Evolutionary conservation across 1,140 invertebrate species (phyloP), one percentile per base, ranked within the genome.

Genomic region (Drosophila jambulina): DNA sequence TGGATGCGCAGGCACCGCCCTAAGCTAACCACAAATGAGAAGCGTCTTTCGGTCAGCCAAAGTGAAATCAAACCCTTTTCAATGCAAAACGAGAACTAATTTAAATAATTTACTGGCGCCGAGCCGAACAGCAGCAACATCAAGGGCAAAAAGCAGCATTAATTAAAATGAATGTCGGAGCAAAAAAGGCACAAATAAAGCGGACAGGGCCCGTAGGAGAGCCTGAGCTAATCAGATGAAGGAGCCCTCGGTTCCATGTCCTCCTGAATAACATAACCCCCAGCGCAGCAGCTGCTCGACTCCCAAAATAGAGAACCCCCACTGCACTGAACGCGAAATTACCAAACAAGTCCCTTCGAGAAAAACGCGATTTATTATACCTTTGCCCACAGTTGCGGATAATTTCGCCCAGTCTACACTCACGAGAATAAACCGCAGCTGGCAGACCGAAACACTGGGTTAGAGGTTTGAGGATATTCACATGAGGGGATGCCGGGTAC

Each of bases 51-150:
- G 82, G 82, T 78, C 76, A 85, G 77, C 68, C 64, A 45, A 58
- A 69, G 63, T 53, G 42, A 61, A 75, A 86, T 68, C 74, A 80
- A 75, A 79, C 78, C 82, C 75, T 78, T 78, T 65, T 85, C 78
- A 81, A 65, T 76, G 65, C 75, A 70, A 70, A 70, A 60, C 43
- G n/a, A 64, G 46, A 87, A 65, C 79, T 82, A 87, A 87, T 87
- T 87, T 82, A 54, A 76, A 80, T 82, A 82, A 79, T 82, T 76
- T 86, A 81, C 80, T 59, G 78, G 51, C 19, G 45, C 54, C 19
- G 17, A 54, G 49, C 12, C 54, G 38, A 36, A 6, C 27, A 32
- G 13, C 32, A 46, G 34, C 36, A 51, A 36, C 43, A 59, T 58
- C 17, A 43, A 57, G 40, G 64, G 57, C 63, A 68, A 29, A 61